Evolutionary conservation across 2,888 invertebrate species (phyloP), one percentile per base, ranked within the genome.

Genomic region (Pardosa pseudoannulata): DNA sequence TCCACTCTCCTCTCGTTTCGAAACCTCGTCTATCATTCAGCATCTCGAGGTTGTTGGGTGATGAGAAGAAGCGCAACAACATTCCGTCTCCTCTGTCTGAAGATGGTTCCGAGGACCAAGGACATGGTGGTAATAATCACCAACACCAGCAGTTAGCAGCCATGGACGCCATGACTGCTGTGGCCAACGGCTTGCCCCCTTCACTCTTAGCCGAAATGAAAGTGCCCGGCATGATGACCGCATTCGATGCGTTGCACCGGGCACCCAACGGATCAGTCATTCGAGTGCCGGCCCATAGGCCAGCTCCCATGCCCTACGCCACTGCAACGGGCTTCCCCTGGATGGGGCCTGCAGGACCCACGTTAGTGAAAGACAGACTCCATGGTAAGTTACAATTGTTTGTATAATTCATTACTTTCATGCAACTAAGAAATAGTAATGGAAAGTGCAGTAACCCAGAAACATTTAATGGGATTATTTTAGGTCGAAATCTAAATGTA

Each of bases 331-430:
- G 72, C n/a, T 89, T 88, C 67, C 86, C 88, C 6, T 89, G 89
- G 89, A 88, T 89, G 88, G 87, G 82, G 11, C 88, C 86, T 7
- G 82, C 87, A 1, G 79, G 87, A 13, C 76, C 82, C 11, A 74
- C 89, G 27, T 95, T 96, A 90, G 95, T 96, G 90, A 96, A 96
- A 92, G 96, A 96, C 91, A 93, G 96, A 92, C 92, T 96, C 90
- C 95, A 95, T 92, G 96, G 96, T 96, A 92, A 94, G 94, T 88
- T 36, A 36, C 5, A 9, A 56, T 9, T 19, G 16, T 9, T 41
- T 72, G 1, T 70, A 28, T 31, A 29, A 32, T 9, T 7, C 6
- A 7, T 36, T n/a, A n/a, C 11, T 46, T 50, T 74, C 1, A 7
- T 11, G 56, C 29, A 32, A 56, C 23, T 23, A 39, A 39, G 5